phyloP scores from a whole-genome alignment of 2,888 invertebrate genomes.

The Eupithecia insigniata region DNA sequence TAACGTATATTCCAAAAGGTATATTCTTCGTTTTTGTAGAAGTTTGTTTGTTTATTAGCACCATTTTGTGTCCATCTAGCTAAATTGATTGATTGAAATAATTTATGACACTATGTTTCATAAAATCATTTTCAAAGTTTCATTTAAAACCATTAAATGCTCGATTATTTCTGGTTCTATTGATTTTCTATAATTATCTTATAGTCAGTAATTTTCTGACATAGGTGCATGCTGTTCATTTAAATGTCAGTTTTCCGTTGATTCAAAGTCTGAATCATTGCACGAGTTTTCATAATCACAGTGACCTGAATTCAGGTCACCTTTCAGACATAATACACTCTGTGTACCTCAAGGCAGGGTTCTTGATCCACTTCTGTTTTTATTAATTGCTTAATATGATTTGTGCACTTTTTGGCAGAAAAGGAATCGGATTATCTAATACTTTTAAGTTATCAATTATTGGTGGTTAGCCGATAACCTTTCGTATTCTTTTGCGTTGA shows the following conservation, averaged over 20 bases:
- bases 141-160: constrained; percentile 82
- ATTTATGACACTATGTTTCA: constrained; percentile 79
- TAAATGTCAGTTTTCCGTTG: constrained; percentile 13
- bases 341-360: too few species aligned
- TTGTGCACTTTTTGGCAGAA: constrained; percentile 54
- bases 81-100: constrained; percentile 76
- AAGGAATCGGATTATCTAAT: constrained; percentile 71
- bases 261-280: constrained; percentile 19
- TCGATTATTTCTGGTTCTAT: constrained; percentile 43
- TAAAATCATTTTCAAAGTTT: constrained; percentile 82
- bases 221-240: constrained; percentile 6
- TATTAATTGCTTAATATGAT: constrained; percentile 23
- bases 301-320: too few species aligned
- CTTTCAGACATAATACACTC: too few species aligned
- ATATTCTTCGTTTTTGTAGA: constrained; percentile 50
- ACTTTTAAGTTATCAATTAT: constrained; percentile 72
- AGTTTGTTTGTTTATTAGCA: constrained; percentile 70
- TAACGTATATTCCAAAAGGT: constrained; percentile 77
- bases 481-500: constrained; percentile 57
- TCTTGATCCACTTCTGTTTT: too few species aligned
- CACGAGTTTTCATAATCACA: too few species aligned
- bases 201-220: not conserved
- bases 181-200: constrained; percentile 8
- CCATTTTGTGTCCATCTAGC: constrained; percentile 78
- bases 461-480: constrained; percentile 74